Conservation (phyloP, 2,113 vertebrate genomes). For the Illadopsis cleaveri region DNA sequence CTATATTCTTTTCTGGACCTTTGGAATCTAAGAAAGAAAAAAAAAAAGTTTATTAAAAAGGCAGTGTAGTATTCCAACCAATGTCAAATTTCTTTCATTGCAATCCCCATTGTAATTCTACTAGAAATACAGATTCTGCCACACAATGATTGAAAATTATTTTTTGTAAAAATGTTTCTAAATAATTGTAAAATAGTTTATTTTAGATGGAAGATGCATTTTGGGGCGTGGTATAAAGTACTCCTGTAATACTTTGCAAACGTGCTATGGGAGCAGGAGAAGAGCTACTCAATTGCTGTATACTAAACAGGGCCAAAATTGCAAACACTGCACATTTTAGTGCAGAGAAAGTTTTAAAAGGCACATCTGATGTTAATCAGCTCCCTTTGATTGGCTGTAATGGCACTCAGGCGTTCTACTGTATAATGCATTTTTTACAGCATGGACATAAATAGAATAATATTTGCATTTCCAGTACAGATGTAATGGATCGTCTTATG, state of each 20-base stretch:
- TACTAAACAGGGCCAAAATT: neutral
- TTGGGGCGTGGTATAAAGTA: neutral
- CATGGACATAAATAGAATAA: neutral
- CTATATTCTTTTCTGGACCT: neutral
- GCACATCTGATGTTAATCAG: neutral
- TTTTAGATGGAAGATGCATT: neutral
- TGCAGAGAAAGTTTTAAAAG: neutral
- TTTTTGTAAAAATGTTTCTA: neutral
- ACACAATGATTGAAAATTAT: accelerated
- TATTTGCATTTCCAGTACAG: conserved; percentile 72
- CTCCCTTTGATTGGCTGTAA: neutral
- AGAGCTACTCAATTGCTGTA: neutral
- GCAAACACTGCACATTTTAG: neutral
- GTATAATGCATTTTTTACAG: neutral
- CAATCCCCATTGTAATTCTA: neutral
- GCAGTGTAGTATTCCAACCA: neutral
- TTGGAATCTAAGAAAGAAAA: neutral
- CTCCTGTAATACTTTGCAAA: neutral
- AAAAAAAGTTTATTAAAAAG: neutral
- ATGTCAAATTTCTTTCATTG: neutral
- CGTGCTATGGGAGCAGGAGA: neutral
- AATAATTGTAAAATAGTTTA: neutral
- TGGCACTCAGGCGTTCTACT: neutral
- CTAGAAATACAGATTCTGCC: neutral
- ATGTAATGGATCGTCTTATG: conserved; percentile 78